These are phyloP conservation scores for Iguana delicatissima DNA, from an alignment of 2,797 vertebrate species.

Conservation along the genomic window DNA sequence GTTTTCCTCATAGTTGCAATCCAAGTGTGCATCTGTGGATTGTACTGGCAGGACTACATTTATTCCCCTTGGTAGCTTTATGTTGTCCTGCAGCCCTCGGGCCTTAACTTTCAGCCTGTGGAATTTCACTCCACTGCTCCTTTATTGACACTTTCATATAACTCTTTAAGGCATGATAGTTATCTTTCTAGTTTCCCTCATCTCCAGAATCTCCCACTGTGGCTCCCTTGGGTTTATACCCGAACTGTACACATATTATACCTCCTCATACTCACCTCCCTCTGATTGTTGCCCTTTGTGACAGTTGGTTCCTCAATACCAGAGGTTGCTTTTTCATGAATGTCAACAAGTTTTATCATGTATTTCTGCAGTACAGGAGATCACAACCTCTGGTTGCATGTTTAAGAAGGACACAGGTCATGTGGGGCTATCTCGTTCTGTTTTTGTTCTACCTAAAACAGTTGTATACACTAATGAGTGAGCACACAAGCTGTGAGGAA, in stretches of 20 bases:
- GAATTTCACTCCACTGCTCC: background rate
- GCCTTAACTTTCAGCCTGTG: background rate
- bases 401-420: background rate
- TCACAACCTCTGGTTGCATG: background rate
- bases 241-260: background rate
- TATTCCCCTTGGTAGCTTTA: background rate
- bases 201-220: background rate
- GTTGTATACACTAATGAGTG: too few relatives aligned
- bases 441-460: background rate
- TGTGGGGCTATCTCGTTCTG: background rate
- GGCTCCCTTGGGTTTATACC: background rate
- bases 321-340: background rate
- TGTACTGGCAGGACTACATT: background rate
- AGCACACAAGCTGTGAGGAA: background rate
- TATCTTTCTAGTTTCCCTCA: background rate
- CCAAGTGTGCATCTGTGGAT: background rate
- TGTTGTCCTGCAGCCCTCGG: background rate
- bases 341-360: background rate
- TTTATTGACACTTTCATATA: background rate
- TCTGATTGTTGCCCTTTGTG: background rate
- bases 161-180: background rate
- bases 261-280: background rate
- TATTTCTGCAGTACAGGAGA: background rate
- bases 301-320: background rate
- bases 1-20: background rate